Evolutionary conservation across 2,797 vertebrate species (phyloP), one percentile per base, ranked within the genome.

Genomic region (Chelidonichthys spinosus): DNA sequence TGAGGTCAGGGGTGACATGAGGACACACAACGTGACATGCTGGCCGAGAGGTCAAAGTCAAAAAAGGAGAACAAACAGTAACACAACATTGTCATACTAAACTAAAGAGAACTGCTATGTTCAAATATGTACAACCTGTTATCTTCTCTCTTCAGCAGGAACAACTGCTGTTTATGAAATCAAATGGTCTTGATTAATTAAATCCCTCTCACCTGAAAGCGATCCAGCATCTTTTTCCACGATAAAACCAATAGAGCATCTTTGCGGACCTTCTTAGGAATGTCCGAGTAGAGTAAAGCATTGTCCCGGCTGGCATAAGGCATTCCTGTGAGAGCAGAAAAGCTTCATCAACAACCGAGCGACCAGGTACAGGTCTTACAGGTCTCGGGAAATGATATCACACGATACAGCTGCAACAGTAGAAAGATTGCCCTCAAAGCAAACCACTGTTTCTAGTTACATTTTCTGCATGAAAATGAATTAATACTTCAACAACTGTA

Each of bases 171-270:
- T 78, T 59, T 50, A 49, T 49, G 40, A 63, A 59, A 63, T 66
- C n/a, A 56, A 35, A 39, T 25, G 10, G 42, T 59, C 25, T 8
- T 43, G 11, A 10, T 44, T 67, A 40, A 44, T 63, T 68, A 58
- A 35, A 13, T 3, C 17, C 11, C 55, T 39, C 69, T 89, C 35
- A 93, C 92, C 97, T 98, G 96, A 85, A 99, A 98, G 79, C 96
- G 96, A 93, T 97, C 95, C 83, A 99, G 93, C 95, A 99, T 95
- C 90, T 96, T 96, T 73, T 98, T 98, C 97, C 97, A 98, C 0
- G 97, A 96, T 86, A 99, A 88, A 81, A 98, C 95, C 56, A 98
- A 85, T 58, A 97, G 88, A n/a, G 96, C 95, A 64, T 98, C 97
- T 86, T 97, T 97, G 78, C 96, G 95, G 66, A 98, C 87, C 91